Base-by-base conservation (phyloP, 2,113 vertebrate genomes). In the Brienomyrus brachyistius region DNA sequence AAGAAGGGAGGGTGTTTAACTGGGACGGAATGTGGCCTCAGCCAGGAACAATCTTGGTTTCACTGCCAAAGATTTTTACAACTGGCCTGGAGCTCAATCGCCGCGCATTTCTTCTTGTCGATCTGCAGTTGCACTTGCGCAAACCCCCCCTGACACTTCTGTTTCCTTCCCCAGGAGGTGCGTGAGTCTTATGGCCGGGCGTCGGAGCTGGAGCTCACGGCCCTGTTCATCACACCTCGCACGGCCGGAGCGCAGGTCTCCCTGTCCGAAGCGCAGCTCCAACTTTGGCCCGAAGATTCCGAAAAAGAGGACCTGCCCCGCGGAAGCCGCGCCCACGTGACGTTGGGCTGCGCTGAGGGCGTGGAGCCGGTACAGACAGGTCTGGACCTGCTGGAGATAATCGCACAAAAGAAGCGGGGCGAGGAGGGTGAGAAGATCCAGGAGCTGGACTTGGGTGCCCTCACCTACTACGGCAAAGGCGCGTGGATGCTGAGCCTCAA, bases 141-240 rank as follows among this genome's bases (percentile, higher is more conserved):
- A 40, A 19, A 3, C 19, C 54, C 45, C 74, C 5, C 70, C 66
- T 35, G 31, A 21, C 51, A 4, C 52, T 52, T 40, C 54, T 88
- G 54, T 23, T 59, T 62, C 35, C 17, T 51, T 40, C 54, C 47
- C 0, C 90, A 99, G 98, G 96, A 88, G 2, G 97, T 99, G 86
- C 95, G 94, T 88, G 94, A 97, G 7, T 92, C 92, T 3, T 97
- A 97, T 0, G 90, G 95, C 70, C 96, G 94, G 86, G 94, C 94
- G 70, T 97, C 95, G 40, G 96, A 96, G 23, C 92, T 99, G 89
- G 94, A 96, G 6, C 91, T 99, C 90, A 95, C 93, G 0, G 97
- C 97, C 0, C 96, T 99, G 56, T 98, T 99, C 77, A 94, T 98
- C 95, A 99, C 98, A 0, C 97, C 98, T 91, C 97, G 97, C 93